Evolutionary conservation across 2,888 invertebrate genomes (phyloP).

Genomic region (Lasioglossum zephyrum): DNA sequence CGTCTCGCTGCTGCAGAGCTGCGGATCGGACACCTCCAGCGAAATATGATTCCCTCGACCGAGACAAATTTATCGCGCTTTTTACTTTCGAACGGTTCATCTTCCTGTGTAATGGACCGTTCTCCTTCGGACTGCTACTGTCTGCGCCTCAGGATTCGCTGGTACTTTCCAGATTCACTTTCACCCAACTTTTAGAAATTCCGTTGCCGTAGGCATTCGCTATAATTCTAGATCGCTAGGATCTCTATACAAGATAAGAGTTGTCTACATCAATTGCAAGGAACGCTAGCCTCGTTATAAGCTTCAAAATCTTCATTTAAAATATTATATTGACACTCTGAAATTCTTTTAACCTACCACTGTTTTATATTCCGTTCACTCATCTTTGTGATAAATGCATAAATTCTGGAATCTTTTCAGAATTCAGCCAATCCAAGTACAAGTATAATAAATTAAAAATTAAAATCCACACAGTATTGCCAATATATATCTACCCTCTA

Average conservation of each 20-base stretch:
- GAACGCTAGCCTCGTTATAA: too few relatives aligned
- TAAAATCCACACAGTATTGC: background rate
- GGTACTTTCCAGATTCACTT: background rate
- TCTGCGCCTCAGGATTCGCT: background rate
- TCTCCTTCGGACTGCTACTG: background rate
- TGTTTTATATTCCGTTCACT: too few relatives aligned
- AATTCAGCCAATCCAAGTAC: background rate
- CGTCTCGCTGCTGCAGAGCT: background rate
- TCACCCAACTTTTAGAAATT: background rate
- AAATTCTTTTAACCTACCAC: too few relatives aligned
- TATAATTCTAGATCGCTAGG: background rate
- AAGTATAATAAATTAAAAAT: too few relatives aligned
- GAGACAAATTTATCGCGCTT: slow-evolving; percentile 4
- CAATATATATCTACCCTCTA: too few relatives aligned
- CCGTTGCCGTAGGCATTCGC: background rate
- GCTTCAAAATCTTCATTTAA: too few relatives aligned
- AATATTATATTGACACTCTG: too few relatives aligned
- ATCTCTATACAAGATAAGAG: too few relatives aligned
- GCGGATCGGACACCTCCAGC: background rate
- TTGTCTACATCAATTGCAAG: too few relatives aligned
- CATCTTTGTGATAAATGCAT: too few relatives aligned
- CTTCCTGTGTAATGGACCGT: background rate
- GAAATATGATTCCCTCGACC: slow-evolving; percentile 4
- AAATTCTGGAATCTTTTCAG: too few relatives aligned
- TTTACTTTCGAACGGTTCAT: slow-evolving; percentile 5